Evolutionary conservation across 1,140 invertebrate genomes (phyloP), one percentile per base, ranked within the genome.

Genomic region (Matsumurasca onukii): DNA sequence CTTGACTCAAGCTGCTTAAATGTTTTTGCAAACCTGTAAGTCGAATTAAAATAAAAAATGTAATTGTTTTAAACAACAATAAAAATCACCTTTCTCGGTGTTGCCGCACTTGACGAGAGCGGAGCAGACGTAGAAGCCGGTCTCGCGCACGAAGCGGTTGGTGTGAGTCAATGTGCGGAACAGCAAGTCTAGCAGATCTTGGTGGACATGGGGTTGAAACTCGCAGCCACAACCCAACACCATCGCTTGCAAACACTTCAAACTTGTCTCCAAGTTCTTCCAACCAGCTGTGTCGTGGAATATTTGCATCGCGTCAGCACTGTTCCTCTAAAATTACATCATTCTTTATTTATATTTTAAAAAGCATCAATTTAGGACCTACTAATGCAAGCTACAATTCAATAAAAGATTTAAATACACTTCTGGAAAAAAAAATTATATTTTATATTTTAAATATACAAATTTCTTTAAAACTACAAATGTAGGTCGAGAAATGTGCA

Each of bases 251-350:
- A 86, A 73, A 73, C 78, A 84, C 78, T 85, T 84, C 78, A 86
- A 82, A 72, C 82, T 84, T 9, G 84, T 84, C 75, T 86, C 85
- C 34, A 86, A 70, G 55, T 80, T 82, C 68, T 83, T 83, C 82
- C 83, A 85, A 22, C 84, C 83, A 31, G 83, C 82, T 62, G 84
- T 84, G 70, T 85, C 83, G 77, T 85, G 83, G 73, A 85, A 84
- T 31, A 84, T 83, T 69, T 84, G 75, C 22, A 74, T 71, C 31
- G 77, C 75, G 71, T 81, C 77, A 51, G 59, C 62, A 51, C 61
- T 69, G 64, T 67, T 12, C 29, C 31, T 52, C 66, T 69, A 59
- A 55, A 61, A 69, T 39, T 55, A 69, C 59, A 52, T 17, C 34
- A 39, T 39, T n/a, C n/a, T n/a, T n/a, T n/a, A n/a, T n/a, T n/a